A percentile compares a stretch with the other conserved stretches of the same genome.
Conservation (phyloP, 2,113 vertebrate genomes). For the Campylomormyrus tamandua region DNA sequence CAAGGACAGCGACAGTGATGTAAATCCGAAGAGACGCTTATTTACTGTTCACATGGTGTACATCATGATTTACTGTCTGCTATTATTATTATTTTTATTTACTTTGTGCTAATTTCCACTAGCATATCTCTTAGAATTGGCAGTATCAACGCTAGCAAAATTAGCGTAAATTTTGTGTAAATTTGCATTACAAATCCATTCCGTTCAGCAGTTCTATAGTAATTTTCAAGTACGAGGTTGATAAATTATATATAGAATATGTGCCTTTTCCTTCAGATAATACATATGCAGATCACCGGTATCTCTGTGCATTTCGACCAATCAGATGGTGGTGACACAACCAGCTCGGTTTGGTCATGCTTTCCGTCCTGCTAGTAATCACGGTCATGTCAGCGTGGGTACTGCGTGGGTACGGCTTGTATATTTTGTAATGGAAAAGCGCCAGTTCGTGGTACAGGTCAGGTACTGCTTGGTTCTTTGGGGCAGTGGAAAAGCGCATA, state of each 20-base stretch:
- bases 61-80: background rate
- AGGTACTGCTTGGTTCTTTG: background rate
- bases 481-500: background rate
- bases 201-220: background rate
- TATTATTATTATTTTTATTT: background rate
- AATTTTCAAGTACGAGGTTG: background rate
- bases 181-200: background rate
- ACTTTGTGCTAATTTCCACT: background rate
- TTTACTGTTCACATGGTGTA: background rate
- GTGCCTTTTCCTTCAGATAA: background rate
- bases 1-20: background rate
- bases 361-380: background rate
- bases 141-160: background rate
- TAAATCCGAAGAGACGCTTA: background rate
- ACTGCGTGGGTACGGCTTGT: background rate
- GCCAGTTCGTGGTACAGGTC: background rate
- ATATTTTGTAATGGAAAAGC: background rate
- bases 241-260: background rate
- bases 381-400: background rate
- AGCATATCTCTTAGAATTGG: background rate
- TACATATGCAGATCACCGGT: background rate
- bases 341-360: background rate
- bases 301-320: background rate
- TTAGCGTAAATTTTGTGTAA: background rate
- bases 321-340: background rate